A percentile compares a stretch with the other conserved stretches of the same genome.
These are phyloP conservation scores for Acanthopagrus latus DNA, from an alignment of 2,797 vertebrate genomes.

Conservation along the genomic window DNA sequence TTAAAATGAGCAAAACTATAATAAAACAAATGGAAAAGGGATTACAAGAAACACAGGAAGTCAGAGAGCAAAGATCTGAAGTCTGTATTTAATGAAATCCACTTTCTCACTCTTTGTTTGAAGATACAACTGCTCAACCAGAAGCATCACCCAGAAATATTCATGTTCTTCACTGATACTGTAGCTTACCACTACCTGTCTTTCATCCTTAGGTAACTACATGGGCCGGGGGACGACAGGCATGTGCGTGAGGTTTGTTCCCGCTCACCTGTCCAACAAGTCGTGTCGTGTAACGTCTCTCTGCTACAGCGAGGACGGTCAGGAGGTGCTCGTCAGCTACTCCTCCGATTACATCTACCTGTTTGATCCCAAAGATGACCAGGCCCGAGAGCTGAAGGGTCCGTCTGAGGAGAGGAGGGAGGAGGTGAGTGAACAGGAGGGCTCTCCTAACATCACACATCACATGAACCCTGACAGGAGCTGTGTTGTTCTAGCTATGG, in stretches of 20 bases:
- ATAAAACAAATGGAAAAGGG: too few relatives aligned
- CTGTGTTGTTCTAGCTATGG: background rate
- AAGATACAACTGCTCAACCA: background rate
- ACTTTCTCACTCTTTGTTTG: background rate
- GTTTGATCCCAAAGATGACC: slow-evolving; percentile 97
- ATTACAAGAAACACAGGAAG: too few relatives aligned
- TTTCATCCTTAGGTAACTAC: slow-evolving; percentile 89
- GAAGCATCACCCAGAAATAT: background rate
- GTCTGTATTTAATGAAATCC: too few relatives aligned
- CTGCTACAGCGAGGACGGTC: slow-evolving; percentile 97
- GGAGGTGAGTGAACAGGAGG: slow-evolving; percentile 85
- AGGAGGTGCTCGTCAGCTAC: slow-evolving; percentile 98
- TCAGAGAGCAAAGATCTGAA: too few relatives aligned
- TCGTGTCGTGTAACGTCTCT: slow-evolving; percentile 97
- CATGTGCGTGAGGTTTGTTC: slow-evolving; percentile 97
- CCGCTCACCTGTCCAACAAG: slow-evolving; percentile 95
- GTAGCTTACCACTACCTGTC: background rate
- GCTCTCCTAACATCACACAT: background rate
- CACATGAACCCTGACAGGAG: background rate
- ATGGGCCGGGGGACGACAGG: slow-evolving; percentile 94
- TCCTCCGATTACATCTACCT: slow-evolving; percentile 99
- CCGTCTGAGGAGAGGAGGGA: slow-evolving; percentile 96
- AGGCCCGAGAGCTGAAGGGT: slow-evolving; percentile 95
- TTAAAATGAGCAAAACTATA: background rate
- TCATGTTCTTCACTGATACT: background rate